phyloP scores from a whole-genome alignment of 2,113 vertebrate genomes.

The Taxidea taxus region DNA sequence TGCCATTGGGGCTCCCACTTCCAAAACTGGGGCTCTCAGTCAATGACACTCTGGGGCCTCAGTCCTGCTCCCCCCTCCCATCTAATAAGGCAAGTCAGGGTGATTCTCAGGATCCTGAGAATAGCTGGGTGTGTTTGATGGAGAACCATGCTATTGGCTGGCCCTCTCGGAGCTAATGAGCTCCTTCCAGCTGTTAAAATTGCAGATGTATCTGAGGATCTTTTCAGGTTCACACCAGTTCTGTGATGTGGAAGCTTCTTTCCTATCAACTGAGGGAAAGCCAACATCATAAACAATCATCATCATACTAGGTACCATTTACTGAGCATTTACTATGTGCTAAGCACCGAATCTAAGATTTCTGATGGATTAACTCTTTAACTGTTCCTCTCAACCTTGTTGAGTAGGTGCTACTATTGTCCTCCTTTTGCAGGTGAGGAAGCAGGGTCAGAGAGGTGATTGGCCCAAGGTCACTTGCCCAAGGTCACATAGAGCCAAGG shows the following conservation, averaged over 20 bases:
- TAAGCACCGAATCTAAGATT: neutral
- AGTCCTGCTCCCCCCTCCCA: neutral
- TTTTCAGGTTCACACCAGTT: neutral
- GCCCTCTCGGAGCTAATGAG: neutral
- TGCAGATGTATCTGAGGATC: neutral
- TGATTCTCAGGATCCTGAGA: neutral
- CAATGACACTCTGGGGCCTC: neutral
- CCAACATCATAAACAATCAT: neutral
- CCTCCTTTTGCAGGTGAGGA: neutral
- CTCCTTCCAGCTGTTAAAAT: neutral
- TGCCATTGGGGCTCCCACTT: neutral
- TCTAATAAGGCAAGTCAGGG: neutral
- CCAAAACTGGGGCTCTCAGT: neutral
- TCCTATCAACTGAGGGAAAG: neutral
- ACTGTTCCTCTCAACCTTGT: neutral
- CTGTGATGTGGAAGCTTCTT: neutral
- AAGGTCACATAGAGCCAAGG: neutral
- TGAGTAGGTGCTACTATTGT: neutral
- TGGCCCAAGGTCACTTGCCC: neutral
- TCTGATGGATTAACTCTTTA: neutral
- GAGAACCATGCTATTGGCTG: neutral
- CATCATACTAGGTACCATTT: rapidly evolving
- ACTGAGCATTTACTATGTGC: neutral
- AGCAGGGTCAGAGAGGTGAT: neutral
- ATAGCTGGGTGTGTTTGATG: too few relatives aligned